Base-by-base conservation (phyloP, 2,888 invertebrate species). In the Noctua comes region DNA sequence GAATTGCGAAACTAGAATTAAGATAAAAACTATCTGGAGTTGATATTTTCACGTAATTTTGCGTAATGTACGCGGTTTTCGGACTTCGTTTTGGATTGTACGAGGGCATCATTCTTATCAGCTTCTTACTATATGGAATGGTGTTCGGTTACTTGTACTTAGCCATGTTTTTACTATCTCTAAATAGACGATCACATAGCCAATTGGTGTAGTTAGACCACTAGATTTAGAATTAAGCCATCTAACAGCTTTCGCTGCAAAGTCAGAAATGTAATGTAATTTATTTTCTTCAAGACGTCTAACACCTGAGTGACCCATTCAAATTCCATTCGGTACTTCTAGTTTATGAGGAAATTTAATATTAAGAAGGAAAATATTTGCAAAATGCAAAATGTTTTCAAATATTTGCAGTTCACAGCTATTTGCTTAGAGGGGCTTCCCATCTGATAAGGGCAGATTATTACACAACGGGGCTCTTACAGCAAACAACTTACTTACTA, bases 1-100 rank as follows among this genome's bases (percentile, higher is more conserved):
- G 86, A 90, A 89, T 94, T 94, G 89, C 89, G 91, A 93, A 93
- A 94, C 91, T 91, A 93, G 92, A 92, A 80, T 88, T 86, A 82
- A 86, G 89, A 90, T 91, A 91, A 92, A 91, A 92, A 91, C 89
- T 88, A 87, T 86, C 88, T 87, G 87, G 88, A 91, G 86, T 79
- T 85, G 79, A 86, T 88, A 89, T 92, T 91, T 92, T 92, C 92
- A 91, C 93, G 93, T 91, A 89, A 79, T 83, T 86, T 92, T 92
- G 89, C 91, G 90, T 90, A 89, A 92, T 82, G 79, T 51, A 51
- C 80, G 54, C 51, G 46, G 82, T 86, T 85, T 90, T 86, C 74
- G 84, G 84, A 82, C 71, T 74, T 71, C 13, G 62, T 77, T 82
- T 73, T 68, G 76, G 72, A 69, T 76, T 80, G 40, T 68, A 68